Evolutionary conservation across 1,140 invertebrate genomes (phyloP), one percentile per base, ranked within the genome.

Genomic region (Platorchestia sp.): DNA sequence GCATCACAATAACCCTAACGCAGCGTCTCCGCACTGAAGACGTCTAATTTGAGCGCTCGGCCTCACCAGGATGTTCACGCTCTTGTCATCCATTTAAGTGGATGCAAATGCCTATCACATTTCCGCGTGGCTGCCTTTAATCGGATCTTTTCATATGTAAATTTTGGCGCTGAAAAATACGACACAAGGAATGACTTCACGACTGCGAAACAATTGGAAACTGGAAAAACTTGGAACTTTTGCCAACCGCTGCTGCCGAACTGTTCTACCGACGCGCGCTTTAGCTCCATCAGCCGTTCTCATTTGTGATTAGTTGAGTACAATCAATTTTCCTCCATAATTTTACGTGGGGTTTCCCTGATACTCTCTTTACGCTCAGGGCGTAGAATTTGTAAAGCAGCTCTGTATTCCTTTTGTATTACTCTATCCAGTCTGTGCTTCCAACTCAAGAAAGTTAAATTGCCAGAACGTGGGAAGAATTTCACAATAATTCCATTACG

Each of bases 101-200:
- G 5, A 90, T 90, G 87, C 87, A 90, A 90, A 90, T 90, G 22
- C 6, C 87, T 7, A 90, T 90, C 87, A 90, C 87, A 90, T 90
- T 43, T 90, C 87, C 44, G 87, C 87, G 10, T 90, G 87, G 87
- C 41, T 3, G 87, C 87, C 87, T 90, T 90, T 90, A 90, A 43
- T 90, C 87, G 22, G 41, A 43, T 90, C 87, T 90, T 90, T 90
- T 90, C 87, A 90, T 42, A 43, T 90, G 87, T 27, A 90, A 90
- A 90, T 90, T 90, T 45, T 43, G 87, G 7, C 5, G 6, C 19
- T 45, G 87, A 75, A 75, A 75, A 75, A 36, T 75, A 27, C 27
- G 27, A 75, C 14, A 36, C 59, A 27, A 75, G 36, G 36, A 75
- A 75, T 27, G 27, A 75, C 27, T 75, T 75, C 59, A 75, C 59